phyloP scores from a whole-genome alignment of 23 tunicate genomes.

The Oikopleura dioica region DNA sequence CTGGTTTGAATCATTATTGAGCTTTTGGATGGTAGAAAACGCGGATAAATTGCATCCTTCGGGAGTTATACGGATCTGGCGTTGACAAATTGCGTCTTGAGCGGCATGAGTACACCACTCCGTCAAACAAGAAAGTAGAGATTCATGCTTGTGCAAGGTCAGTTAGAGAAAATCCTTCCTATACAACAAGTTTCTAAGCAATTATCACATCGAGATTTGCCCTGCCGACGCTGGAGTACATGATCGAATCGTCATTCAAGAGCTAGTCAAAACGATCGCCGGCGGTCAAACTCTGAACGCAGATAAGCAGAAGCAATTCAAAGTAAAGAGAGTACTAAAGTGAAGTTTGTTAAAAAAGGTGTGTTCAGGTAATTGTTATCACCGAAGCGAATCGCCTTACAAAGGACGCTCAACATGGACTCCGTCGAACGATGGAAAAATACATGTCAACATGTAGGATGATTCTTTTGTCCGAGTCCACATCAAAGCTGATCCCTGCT shows the following conservation, averaged over 20 bases:
- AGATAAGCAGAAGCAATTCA: slow-evolving; percentile 46
- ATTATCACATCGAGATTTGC: slow-evolving; percentile 80
- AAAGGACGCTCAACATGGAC: slow-evolving; percentile 76
- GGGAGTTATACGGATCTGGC: slow-evolving; percentile 72
- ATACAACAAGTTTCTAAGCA: too few relatives aligned
- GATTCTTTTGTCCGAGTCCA: slow-evolving; percentile 59
- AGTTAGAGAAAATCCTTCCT: too few relatives aligned
- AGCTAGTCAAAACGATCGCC: slow-evolving; percentile 76
- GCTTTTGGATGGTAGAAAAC: slow-evolving; percentile 28
- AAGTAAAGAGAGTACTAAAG: slow-evolving; percentile 17
- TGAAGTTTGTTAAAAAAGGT: neutral
- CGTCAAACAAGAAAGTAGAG: slow-evolving; percentile 74
- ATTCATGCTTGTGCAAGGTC: slow-evolving; percentile 53
- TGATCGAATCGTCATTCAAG: slow-evolving; percentile 88
- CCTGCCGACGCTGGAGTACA: slow-evolving; percentile 89
- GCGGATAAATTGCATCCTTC: slow-evolving; percentile 57
- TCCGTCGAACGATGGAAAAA: slow-evolving; percentile 87
- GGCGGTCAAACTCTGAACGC: slow-evolving; percentile 45
- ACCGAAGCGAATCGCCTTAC: slow-evolving; percentile 60
- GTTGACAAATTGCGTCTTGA: slow-evolving; percentile 65
- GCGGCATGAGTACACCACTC: slow-evolving; percentile 59
- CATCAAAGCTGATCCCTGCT: slow-evolving; percentile 85
- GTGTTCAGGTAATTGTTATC: slow-evolving; percentile 48
- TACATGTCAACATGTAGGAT: slow-evolving; percentile 74
- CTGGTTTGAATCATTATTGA: neutral